Percentiles rank a stretch among this genome's conserved stretches.
These are phyloP conservation scores for Cheilosia impressa DNA, from an alignment of 2,888 invertebrate genomes.

Conservation along the genomic window DNA sequence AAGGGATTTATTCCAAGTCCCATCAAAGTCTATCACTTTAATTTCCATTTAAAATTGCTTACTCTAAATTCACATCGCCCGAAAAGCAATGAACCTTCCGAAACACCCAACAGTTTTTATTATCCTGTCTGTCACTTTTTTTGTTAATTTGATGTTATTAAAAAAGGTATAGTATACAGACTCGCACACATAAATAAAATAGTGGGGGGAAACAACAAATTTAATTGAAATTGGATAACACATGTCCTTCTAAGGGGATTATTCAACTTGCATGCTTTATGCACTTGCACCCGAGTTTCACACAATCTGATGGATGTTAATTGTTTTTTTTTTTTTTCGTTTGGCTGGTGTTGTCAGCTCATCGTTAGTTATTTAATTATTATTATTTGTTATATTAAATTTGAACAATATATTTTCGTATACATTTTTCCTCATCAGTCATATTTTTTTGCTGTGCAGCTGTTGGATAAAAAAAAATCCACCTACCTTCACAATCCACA, in stretches of 20 bases:
- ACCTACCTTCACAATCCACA: background rate
- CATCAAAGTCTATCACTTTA: background rate
- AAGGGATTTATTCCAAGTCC: background rate
- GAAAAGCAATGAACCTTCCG: background rate
- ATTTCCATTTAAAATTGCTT: background rate
- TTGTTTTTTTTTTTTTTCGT: constrained; percentile 37
- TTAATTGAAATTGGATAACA: constrained; percentile 64
- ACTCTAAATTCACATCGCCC: background rate
- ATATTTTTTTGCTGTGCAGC: constrained; percentile 32
- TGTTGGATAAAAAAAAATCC: constrained; percentile 30
- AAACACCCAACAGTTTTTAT: constrained; percentile 6
- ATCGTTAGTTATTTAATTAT: constrained; percentile 75
- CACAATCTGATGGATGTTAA: constrained; percentile 63
- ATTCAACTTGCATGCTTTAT: constrained; percentile 47
- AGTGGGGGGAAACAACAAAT: constrained; percentile 15
- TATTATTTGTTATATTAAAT: constrained; percentile 70
- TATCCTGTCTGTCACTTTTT: constrained; percentile 43
- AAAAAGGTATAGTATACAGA: constrained; percentile 13
- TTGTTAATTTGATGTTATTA: constrained; percentile 46
- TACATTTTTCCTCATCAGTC: constrained; percentile 10
- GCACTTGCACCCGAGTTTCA: constrained; percentile 46
- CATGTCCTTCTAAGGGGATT: constrained; percentile 48
- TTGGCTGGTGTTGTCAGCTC: constrained; percentile 70
- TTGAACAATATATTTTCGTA: constrained; percentile 28
- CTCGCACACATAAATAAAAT: constrained; percentile 23